These are phyloP conservation scores for Upupa epops DNA, from an alignment of 2,113 vertebrate genomes.

Conservation along the genomic window DNA sequence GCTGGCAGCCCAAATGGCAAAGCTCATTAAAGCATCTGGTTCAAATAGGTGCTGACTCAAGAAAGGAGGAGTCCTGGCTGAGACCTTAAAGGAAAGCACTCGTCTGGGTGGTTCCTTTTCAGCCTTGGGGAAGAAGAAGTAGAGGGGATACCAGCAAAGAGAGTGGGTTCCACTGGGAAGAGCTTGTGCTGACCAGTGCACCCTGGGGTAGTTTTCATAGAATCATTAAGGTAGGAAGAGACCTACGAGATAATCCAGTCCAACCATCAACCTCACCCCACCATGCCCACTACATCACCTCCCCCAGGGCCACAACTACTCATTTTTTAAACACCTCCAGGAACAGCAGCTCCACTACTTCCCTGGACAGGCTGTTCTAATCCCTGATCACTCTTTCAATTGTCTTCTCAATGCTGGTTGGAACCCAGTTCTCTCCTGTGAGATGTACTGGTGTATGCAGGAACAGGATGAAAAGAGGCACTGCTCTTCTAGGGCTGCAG, in stretches of 20 bases:
- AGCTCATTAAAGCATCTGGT: neutral
- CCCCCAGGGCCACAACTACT: no score
- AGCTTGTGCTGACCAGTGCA: accelerated
- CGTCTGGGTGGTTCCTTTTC: neutral
- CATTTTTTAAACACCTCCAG: no score
- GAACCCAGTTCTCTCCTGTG: neutral
- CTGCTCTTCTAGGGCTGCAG: neutral
- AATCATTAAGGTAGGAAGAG: no score
- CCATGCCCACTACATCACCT: no score
- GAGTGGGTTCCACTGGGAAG: accelerated
- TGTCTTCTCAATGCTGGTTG: neutral
- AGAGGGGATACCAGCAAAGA: neutral
- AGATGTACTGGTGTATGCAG: neutral
- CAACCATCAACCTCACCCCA: no score
- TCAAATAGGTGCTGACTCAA: neutral
- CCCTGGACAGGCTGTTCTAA: no score
- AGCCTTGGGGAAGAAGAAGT: neutral
- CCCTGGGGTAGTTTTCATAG: no score
- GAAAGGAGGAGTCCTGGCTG: neutral
- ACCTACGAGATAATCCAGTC: no score
- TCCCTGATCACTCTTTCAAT: no score
- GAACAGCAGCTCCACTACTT: no score
- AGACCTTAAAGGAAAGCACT: neutral
- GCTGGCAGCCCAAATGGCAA: neutral
- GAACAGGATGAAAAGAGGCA: neutral